Base-by-base conservation (phyloP, 2,113 vertebrate genomes). In the Nerophis ophidion region DNA sequence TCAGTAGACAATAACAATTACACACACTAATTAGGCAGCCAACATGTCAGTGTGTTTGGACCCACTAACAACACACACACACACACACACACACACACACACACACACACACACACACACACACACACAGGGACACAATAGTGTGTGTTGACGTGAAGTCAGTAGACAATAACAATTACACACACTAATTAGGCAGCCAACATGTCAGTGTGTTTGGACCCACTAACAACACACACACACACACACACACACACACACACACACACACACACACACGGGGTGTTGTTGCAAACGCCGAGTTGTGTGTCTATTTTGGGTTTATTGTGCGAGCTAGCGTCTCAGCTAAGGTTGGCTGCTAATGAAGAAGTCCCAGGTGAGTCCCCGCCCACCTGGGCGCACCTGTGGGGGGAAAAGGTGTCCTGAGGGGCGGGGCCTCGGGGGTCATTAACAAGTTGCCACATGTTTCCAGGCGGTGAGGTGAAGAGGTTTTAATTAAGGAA, bases 21-120 rank as follows among this genome's bases (percentile, higher is more conserved):
- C 83, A 86, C 77, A 83, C 79, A 79, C 83, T 83, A 82, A 83
- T 85, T 85, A 83, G 81, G 54, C 66, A 81, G 81, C 74, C 79
- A 82, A 84, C 81, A 84, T 81, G 81, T 83, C 84, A 80, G 73
- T 70, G 75, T 84, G 75, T 82, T 77, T 81, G 79, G 75, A 80
- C 71, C 70, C 64, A 73, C 68, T 79, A 77, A 79, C 68, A 45
- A n/a, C n/a, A n/a, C n/a, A n/a, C n/a, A n/a, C n/a, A n/a, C 57
- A 65, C 61, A 65, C 47, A 61, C 47, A 61, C 59, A 62, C 56
- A 60, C 71, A 57, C 68, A 69, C 47, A 26, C 19, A 26, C 19
- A 26, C 19, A 3, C 19, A 3, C 19, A 26, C 19, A 57, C 55
- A 46, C 63, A 17, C 36, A 47, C 55, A 65, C 58, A 33, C 44